These are phyloP conservation scores for Hermaeophaga mercurialis DNA, from an alignment of 2,888 invertebrate genomes.

Conservation along the genomic window DNA sequence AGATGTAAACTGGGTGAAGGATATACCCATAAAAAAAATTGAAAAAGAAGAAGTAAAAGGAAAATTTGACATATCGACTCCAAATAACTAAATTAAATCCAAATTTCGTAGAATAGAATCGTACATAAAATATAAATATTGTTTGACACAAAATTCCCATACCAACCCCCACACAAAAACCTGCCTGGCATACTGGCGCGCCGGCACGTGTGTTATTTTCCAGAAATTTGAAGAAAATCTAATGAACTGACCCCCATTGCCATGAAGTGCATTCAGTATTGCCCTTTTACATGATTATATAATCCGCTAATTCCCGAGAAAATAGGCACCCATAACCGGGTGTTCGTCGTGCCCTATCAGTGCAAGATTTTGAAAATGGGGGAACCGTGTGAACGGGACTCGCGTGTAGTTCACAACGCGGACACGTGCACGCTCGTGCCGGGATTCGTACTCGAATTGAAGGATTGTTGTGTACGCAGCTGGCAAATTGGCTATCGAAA, in stretches of 20 bases:
- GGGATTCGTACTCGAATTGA: neutral
- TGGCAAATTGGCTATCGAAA: too few relatives aligned
- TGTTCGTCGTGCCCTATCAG: slow-evolving; percentile 29
- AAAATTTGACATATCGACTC: too few relatives aligned
- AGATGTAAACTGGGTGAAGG: too few relatives aligned
- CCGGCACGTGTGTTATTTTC: slow-evolving; percentile 32
- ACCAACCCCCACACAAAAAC: too few relatives aligned
- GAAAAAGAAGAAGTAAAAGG: too few relatives aligned
- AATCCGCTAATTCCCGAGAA: slow-evolving; percentile 34
- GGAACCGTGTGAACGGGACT: slow-evolving; percentile 50
- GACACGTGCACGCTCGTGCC: slow-evolving; percentile 49
- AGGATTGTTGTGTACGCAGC: neutral
- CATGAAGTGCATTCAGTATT: slow-evolving; percentile 20
- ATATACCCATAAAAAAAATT: too few relatives aligned
- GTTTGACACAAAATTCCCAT: too few relatives aligned
- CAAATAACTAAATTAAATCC: too few relatives aligned
- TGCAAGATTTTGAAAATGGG: slow-evolving; percentile 33
- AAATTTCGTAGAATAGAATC: too few relatives aligned
- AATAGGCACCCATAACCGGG: slow-evolving; percentile 27
- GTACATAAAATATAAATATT: too few relatives aligned
- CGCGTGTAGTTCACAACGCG: slow-evolving; percentile 54
- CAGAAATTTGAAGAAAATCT: slow-evolving; percentile 29
- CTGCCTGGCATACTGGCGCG: too few relatives aligned
- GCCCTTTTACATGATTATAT: slow-evolving; percentile 26
- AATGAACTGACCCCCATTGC: slow-evolving; percentile 33